Evolutionary conservation across 2,797 vertebrate species (phyloP), one percentile per base, ranked within the genome.

Genomic region (Sebastes matsubarae): DNA sequence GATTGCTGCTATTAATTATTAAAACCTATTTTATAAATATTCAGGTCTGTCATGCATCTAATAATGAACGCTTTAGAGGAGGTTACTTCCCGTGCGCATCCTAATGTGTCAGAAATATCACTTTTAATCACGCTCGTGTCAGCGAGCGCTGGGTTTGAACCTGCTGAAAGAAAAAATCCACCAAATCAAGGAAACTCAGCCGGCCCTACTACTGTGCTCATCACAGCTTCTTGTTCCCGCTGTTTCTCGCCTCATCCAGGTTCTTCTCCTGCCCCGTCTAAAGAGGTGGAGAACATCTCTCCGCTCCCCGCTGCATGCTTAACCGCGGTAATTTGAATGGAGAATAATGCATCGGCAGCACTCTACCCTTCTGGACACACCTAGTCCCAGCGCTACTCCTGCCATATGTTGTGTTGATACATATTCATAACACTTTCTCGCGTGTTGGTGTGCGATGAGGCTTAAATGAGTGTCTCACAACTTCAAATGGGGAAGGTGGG

Each of bases 1-100:
- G 98, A 99, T 99, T 99, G 98, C 98, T 96, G 97, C 96, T 96
- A 99, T 99, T 97, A 99, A 99, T 99, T 98, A 99, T 99, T 99
- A 98, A 99, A 98, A 97, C 95, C 95, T 97, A 99, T 99, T 96
- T 98, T 98, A 99, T 99, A 99, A 99, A 99, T 99, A 99, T 99
- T 99, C 98, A 99, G 98, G 97, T 98, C 97, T 96, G 96, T 96
- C 96, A 96, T 96, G 96, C 96, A 96, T 96, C 96, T 96, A 95
- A 96, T 96, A 96, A 96, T 96, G 95, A 96, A 95, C 94, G 95
- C 96, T 96, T 96, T 96, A 95, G 95, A 96, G 96, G 95, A 96
- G 96, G 95, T 96, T 96, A 96, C 95, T 96, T 96, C 96, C 96
- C 93, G 95, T 94, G 95, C 77, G 94, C 94, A 96, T 96, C 96